Conservation (phyloP, 92 coral and sea anemone genomes). For the Virgularia gustaviana region DNA sequence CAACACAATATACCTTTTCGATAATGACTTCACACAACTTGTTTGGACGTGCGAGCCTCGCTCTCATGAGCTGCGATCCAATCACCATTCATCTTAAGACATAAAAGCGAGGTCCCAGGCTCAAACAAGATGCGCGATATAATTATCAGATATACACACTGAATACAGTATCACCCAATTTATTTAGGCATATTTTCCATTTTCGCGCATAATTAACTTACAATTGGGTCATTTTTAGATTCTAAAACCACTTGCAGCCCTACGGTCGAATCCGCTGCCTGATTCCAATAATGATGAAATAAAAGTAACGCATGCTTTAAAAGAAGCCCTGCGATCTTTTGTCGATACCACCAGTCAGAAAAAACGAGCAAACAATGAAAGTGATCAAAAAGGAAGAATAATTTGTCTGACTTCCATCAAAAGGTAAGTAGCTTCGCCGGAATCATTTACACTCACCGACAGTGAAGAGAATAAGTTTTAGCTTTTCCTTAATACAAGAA, state of each 20-base stretch:
- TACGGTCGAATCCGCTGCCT: conserved; percentile 66
- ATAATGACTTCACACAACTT: no score
- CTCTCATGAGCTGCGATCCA: no score
- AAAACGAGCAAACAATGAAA: conserved; percentile 51
- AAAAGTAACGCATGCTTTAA: conserved; percentile 67
- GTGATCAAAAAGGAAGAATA: conserved; percentile 63
- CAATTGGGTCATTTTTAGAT: conserved; percentile 45
- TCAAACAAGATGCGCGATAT: no score
- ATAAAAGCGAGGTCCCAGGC: no score
- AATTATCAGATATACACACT: no score
- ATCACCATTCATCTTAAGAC: no score
- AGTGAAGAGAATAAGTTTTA: neutral
- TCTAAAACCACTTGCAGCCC: conserved; percentile 75
- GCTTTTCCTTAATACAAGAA: neutral
- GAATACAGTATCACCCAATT: no score
- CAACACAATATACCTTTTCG: no score
- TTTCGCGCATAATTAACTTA: neutral
- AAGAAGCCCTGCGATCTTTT: conserved; percentile 73
- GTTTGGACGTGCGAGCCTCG: no score
- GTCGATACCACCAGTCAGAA: conserved; percentile 62
- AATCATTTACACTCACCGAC: neutral
- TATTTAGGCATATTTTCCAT: no score
- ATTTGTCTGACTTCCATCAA: conserved; percentile 76
- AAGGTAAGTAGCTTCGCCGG: no score
- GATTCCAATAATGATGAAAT: conserved; percentile 71